Evolutionary conservation across 2,888 invertebrate genomes (phyloP).

Genomic region (Thera obeliscata): DNA sequence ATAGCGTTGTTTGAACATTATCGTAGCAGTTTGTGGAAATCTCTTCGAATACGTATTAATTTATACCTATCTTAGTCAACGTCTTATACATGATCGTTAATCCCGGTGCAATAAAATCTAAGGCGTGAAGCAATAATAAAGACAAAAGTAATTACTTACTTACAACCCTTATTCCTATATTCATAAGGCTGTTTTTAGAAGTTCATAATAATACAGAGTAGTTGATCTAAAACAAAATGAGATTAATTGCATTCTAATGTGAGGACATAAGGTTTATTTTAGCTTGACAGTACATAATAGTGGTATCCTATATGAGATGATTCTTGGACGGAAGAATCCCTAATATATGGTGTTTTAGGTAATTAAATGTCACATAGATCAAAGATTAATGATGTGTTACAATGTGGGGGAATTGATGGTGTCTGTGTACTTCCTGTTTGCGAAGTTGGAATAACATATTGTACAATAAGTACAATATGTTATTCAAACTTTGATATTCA

Average conservation of each 20-base stretch:
- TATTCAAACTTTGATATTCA: not conserved
- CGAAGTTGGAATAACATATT: constrained; percentile 26
- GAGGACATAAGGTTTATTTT: constrained; percentile 13
- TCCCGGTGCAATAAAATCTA: constrained; percentile 75
- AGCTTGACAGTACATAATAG: constrained; percentile 43
- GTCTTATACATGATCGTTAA: constrained; percentile 48
- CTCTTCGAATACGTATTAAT: too few species aligned
- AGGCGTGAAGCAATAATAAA: constrained; percentile 83
- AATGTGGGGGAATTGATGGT: constrained; percentile 60
- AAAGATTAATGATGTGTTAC: constrained; percentile 84
- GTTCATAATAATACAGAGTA: not conserved
- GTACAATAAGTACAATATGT: not conserved
- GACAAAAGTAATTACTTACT: constrained; percentile 75
- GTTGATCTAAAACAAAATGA: not conserved
- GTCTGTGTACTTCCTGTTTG: constrained; percentile 45
- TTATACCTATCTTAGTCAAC: constrained; percentile 20
- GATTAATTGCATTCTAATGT: constrained; percentile 9
- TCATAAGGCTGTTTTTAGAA: constrained; percentile 41
- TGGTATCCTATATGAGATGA: constrained; percentile 55
- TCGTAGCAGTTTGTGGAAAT: too few species aligned
- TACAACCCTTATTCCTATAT: constrained; percentile 37
- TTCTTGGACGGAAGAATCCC: constrained; percentile 73
- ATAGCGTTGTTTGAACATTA: too few species aligned
- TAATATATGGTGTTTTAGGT: constrained; percentile 84
- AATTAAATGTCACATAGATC: constrained; percentile 85